phyloP scores from a whole-genome alignment of 1,140 invertebrate genomes.

The Teleopsis dalmanni region DNA sequence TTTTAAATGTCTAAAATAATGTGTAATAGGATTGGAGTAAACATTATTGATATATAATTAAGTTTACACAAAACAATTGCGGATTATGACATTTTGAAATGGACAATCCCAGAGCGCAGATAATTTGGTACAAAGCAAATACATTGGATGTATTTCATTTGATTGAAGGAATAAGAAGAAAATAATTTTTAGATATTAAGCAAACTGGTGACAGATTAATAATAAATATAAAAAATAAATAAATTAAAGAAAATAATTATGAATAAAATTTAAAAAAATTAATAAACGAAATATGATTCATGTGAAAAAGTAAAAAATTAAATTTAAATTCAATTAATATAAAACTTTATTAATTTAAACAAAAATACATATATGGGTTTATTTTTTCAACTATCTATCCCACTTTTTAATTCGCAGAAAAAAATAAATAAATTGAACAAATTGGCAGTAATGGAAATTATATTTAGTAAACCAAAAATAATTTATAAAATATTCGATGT shows the following conservation, averaged over 20 bases:
- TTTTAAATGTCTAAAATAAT: neutral
- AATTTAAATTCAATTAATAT: neutral
- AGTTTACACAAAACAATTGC: slow-evolving; percentile 6
- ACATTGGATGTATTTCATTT: too few relatives aligned
- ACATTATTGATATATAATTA: neutral
- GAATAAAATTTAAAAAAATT: neutral
- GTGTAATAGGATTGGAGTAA: neutral
- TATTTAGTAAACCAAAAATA: neutral
- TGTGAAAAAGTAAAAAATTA: neutral
- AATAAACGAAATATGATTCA: neutral
- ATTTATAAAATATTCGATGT: slow-evolving; percentile 6
- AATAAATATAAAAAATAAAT: too few relatives aligned
- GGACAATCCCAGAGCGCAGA: slow-evolving; percentile 17
- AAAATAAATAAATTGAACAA: neutral
- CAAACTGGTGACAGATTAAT: too few relatives aligned
- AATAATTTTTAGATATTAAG: too few relatives aligned
- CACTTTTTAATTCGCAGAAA: too few relatives aligned
- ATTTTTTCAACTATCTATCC: too few relatives aligned
- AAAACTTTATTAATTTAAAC: neutral
- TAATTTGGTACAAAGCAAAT: slow-evolving; percentile 13
- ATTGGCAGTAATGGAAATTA: neutral
- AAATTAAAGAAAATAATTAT: neutral
- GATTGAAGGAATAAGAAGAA: too few relatives aligned
- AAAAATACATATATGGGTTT: neutral
- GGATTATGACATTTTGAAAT: slow-evolving; percentile 11